phyloP scores from a whole-genome alignment of 2,113 vertebrate species.

The Spea bombifrons region DNA sequence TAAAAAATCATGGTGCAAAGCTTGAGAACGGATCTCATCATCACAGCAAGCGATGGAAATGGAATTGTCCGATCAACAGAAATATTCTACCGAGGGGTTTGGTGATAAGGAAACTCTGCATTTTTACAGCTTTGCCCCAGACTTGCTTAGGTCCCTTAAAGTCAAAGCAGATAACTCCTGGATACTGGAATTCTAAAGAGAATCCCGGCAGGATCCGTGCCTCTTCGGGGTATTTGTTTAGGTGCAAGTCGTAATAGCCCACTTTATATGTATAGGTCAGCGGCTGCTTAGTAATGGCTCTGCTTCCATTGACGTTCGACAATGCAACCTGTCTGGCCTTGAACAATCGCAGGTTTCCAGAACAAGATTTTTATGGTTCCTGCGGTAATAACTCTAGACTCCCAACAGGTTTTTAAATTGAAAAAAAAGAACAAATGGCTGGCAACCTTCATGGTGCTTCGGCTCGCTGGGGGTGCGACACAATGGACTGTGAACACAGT shows the following conservation, averaged over 20 bases:
- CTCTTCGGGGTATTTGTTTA: slow-evolving; percentile 13
- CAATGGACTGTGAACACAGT: neutral
- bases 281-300: neutral
- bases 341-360: slow-evolving; percentile 14
- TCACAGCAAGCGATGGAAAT: no score
- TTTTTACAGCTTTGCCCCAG: no score
- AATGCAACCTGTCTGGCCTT: neutral
- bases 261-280: slow-evolving; percentile 6
- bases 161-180: no score
- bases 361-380: slow-evolving; percentile 4
- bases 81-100: no score
- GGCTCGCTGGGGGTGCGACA: slow-evolving; percentile 16
- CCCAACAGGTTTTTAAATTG: neutral
- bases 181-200: no score
- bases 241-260: neutral
- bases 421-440: neutral
- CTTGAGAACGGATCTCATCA: no score
- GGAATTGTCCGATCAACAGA: no score
- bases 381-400: slow-evolving; percentile 13
- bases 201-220: no score
- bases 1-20: no score
- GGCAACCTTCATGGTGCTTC: neutral
- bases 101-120: no score
- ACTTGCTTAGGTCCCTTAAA: no score
- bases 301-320: neutral